Percentiles rank a stretch among this genome's conserved stretches.
Conservation (phyloP, 2,797 vertebrate species). For the Yasuhikotakia modesta region DNA sequence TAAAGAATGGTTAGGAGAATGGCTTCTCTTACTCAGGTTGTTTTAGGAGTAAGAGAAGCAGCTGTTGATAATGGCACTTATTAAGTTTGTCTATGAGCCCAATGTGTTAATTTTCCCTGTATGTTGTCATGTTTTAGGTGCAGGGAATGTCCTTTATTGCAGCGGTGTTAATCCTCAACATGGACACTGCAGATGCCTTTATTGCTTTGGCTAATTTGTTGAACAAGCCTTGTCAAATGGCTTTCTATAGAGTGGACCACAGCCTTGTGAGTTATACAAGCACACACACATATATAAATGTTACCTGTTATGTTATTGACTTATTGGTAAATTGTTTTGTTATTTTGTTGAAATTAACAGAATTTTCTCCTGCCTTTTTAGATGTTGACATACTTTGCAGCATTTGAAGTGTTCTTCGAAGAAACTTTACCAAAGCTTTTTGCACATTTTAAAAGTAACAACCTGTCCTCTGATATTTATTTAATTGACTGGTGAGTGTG, state of each 20-base stretch:
- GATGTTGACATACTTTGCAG: slow-evolving; percentile 91
- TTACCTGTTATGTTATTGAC: not conserved
- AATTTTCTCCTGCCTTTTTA: slow-evolving; percentile 57
- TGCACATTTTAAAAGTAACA: slow-evolving; percentile 87
- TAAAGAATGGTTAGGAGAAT: too few species aligned
- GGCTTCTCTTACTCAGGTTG: too few species aligned
- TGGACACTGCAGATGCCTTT: slow-evolving; percentile 89
- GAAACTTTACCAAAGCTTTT: slow-evolving; percentile 89
- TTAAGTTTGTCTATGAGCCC: not conserved
- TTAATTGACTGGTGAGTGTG: slow-evolving; percentile 88
- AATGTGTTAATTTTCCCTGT: not conserved
- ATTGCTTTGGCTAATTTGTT: slow-evolving; percentile 90
- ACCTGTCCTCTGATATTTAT: slow-evolving; percentile 90
- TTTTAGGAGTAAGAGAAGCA: not conserved
- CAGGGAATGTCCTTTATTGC: slow-evolving; percentile 77
- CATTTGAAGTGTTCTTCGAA: slow-evolving; percentile 92
- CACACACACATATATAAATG: not conserved
- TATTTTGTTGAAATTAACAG: too few species aligned
- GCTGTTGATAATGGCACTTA: not conserved
- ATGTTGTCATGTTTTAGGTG: slow-evolving; percentile 38
- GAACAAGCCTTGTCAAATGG: slow-evolving; percentile 86
- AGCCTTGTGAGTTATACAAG: slow-evolving; percentile 42
- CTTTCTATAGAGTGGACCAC: slow-evolving; percentile 46
- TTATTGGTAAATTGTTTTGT: not conserved
- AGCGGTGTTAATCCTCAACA: slow-evolving; percentile 88